These are phyloP conservation scores for Echinometra lucunter DNA, from an alignment of 53 echinoderm and acorn worm species.

Conservation along the genomic window DNA sequence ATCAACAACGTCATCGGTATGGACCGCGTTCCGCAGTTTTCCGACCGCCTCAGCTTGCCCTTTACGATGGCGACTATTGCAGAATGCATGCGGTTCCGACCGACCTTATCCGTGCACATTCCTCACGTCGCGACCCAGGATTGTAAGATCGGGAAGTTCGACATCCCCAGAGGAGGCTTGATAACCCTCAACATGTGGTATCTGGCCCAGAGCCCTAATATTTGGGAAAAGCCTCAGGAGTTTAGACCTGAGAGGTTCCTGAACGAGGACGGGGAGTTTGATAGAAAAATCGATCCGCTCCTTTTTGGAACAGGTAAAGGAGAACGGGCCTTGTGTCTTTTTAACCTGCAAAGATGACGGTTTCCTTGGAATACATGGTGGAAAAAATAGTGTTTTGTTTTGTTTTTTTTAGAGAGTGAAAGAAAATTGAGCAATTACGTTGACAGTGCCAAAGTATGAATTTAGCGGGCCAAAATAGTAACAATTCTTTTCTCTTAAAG, in stretches of 20 bases:
- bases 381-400: too few relatives aligned
- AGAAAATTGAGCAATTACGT: too few relatives aligned
- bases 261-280: slow-evolving; percentile 73
- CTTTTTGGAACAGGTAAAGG: slow-evolving; percentile 1
- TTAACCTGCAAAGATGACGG: too few relatives aligned
- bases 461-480: too few relatives aligned
- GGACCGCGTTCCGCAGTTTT: slow-evolving; percentile 58
- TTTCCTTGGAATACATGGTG: too few relatives aligned
- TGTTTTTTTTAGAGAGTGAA: too few relatives aligned
- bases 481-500: too few relatives aligned
- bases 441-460: too few relatives aligned
- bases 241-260: slow-evolving; percentile 61
- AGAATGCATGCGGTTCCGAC: slow-evolving; percentile 78
- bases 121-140: slow-evolving; percentile 87
- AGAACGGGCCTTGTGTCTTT: background rate
- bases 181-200: slow-evolving; percentile 76
- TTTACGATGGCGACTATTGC: slow-evolving; percentile 83
- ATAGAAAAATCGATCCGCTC: slow-evolving; percentile 38
- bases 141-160: slow-evolving; percentile 77
- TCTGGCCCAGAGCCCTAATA: slow-evolving; percentile 5
- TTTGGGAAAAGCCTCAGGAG: slow-evolving; percentile 55
- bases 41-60: slow-evolving; percentile 76
- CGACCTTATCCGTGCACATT: slow-evolving; percentile 73
- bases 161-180: slow-evolving; percentile 81
- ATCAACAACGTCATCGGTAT: slow-evolving; percentile 53